phyloP scores from a whole-genome alignment of 30 jellyfish, hydroid and myxozoan genomes.

The Cassiopea xamachana region DNA sequence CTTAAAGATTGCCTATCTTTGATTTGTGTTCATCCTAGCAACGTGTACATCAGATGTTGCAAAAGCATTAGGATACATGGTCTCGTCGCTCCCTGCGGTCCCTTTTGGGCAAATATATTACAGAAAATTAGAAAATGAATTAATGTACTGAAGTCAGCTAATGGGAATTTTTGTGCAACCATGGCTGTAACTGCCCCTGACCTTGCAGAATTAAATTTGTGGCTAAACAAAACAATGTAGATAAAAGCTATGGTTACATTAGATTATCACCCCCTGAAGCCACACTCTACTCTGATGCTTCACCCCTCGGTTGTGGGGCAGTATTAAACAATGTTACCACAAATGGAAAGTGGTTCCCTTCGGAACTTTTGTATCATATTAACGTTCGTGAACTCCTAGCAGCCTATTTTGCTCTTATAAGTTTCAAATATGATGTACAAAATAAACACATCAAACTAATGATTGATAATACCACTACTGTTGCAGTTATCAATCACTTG shows the following conservation, averaged over 20 bases:
- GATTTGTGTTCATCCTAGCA: neutral
- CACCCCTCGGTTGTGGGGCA: slow-evolving; percentile 63
- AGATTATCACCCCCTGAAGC: slow-evolving; percentile 4
- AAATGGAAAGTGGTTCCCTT: slow-evolving; percentile 28
- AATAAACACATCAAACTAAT: slow-evolving; percentile 36
- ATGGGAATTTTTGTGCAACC: slow-evolving; percentile 28
- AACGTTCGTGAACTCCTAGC: slow-evolving; percentile 22
- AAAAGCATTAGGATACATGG: slow-evolving; percentile 45
- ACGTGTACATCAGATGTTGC: slow-evolving; percentile 52
- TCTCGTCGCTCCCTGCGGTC: slow-evolving; percentile 46
- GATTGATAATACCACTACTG: slow-evolving; percentile 63
- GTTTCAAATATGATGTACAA: neutral
- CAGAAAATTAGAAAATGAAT: slow-evolving; percentile 38
- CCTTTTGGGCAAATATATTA: slow-evolving; percentile 28
- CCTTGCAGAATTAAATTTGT: slow-evolving; percentile 21
- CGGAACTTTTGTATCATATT: slow-evolving; percentile 35
- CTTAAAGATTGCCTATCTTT: neutral
- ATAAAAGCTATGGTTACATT: neutral
- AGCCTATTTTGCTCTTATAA: slow-evolving; percentile 50
- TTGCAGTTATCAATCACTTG: slow-evolving; percentile 34
- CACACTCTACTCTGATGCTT: slow-evolving; percentile 45
- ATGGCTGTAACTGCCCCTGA: slow-evolving; percentile 11
- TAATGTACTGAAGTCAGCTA: slow-evolving; percentile 5
- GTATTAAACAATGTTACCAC: slow-evolving; percentile 7
- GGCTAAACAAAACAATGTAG: slow-evolving; percentile 28